These are phyloP conservation scores for Gambusia yucatana DNA, from an alignment of 2,797 vertebrate genomes.

Conservation along the genomic window DNA sequence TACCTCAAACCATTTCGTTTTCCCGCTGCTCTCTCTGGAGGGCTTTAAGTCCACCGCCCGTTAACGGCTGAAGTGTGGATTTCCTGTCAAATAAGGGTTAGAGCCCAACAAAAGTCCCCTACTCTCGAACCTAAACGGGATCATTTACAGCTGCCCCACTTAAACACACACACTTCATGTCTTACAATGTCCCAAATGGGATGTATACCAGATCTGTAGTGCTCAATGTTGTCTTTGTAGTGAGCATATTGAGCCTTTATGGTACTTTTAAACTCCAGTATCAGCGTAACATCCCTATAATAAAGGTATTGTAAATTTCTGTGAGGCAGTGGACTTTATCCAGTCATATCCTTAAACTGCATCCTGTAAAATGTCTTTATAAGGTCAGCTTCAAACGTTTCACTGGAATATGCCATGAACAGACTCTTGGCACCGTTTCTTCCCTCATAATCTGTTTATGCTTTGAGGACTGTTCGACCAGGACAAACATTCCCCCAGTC, in stretches of 20 bases:
- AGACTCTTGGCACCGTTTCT: conserved; percentile 32
- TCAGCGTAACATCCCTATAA: conserved; percentile 39
- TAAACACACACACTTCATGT: conserved; percentile 52
- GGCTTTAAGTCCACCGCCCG: conserved; percentile 73
- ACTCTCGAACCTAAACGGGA: conserved; percentile 74
- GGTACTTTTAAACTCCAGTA: conserved; percentile 46
- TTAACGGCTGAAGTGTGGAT: conserved; percentile 85
- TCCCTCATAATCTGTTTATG: conserved; percentile 39
- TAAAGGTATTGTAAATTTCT: conserved; percentile 40
- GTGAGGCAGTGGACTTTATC: conserved; percentile 9
- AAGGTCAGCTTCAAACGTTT: conserved; percentile 35
- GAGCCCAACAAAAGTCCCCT: conserved; percentile 76
- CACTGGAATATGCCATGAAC: conserved; percentile 30
- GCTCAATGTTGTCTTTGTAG: conserved; percentile 49
- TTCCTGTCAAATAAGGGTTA: conserved; percentile 82
- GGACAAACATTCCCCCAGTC: conserved; percentile 49
- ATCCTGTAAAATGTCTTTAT: conserved; percentile 5
- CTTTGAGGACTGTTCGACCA: conserved; percentile 35
- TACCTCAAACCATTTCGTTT: conserved; percentile 63
- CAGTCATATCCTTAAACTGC: neutral
- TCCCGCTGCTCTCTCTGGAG: conserved; percentile 73
- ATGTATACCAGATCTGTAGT: conserved; percentile 45
- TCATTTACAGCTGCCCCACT: conserved; percentile 79
- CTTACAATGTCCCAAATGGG: conserved; percentile 42
- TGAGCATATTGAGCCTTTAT: conserved; percentile 50